Base-by-base conservation (phyloP, 2,888 invertebrate genomes). In the Cataglyphis albicans region DNA sequence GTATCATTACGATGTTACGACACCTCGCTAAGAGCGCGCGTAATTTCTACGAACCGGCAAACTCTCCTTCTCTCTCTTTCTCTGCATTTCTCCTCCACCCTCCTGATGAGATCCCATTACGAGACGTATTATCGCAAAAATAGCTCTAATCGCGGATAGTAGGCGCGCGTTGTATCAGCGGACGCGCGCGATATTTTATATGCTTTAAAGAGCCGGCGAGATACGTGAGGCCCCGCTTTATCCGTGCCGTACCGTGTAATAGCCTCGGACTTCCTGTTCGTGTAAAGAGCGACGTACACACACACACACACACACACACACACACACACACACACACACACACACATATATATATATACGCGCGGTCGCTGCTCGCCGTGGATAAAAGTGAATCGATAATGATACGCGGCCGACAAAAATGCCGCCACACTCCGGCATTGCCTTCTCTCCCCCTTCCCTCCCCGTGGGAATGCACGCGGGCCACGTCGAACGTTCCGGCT, bases 351-450 rank as follows among this genome's bases (percentile, higher is more conserved):
- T 7, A 29, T 21, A 4, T 41, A 21, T 44, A 21, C 21, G n/a
- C 18, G 70, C 67, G 72, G 72, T 44, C 35, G 68, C 81, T 88
- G 85, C 88, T 88, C 89, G 67, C 88, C 84, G 88, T 88, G 85
- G 86, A 89, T 90, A 91, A 91, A 91, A 91, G 88, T 90, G 90
- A 92, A 92, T 93, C 93, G 91, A 93, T 93, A 93, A 92, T 93
- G 90, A 93, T 92, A 93, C 93, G 93, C 93, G 90, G 91, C 91
- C 90, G 89, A 90, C 84, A 91, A 93, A 92, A 93, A 92, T 92
- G 92, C 90, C 87, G 90, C 73, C 87, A 76, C 83, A 52, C 57
- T 52, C 52, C 61, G 44, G 63, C 88, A 88, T 87, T 83, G 82
- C 86, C 21, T 44, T 44, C 44, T 15, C 18, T 7, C 38, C 5